A percentile compares a stretch with the other conserved stretches of the same genome.
Evolutionary conservation across 1,140 invertebrate genomes (phyloP).

Genomic region (Drosophila busckii): DNA sequence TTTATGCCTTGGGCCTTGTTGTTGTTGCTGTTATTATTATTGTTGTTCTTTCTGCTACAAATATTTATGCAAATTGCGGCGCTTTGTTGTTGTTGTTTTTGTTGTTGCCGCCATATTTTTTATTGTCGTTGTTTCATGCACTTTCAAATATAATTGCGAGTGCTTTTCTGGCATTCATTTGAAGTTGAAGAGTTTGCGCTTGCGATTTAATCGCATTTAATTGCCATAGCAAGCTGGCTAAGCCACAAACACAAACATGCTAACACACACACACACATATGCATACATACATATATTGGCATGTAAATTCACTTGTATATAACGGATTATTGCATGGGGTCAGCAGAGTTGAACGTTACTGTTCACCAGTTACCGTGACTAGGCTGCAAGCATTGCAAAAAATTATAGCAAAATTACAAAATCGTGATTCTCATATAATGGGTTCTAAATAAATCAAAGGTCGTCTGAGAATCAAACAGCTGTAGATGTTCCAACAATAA

Average conservation of each 20-base stretch:
- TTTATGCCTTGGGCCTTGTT: constrained; percentile 57
- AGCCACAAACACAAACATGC: too few species aligned
- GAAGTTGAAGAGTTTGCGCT: constrained; percentile 59
- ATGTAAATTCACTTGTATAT: too few species aligned
- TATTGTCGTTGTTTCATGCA: constrained; percentile 47
- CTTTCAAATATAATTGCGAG: constrained; percentile 72
- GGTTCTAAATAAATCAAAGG: too few species aligned
- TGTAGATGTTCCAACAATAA: too few species aligned
- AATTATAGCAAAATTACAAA: too few species aligned
- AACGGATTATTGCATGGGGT: constrained; percentile 30
- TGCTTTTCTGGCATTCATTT: constrained; percentile 57
- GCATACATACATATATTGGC: constrained; percentile 7
- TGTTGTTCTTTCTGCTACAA: constrained; percentile 54
- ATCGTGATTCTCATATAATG: too few species aligned
- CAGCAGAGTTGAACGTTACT: background rate
- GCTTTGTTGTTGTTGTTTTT: constrained; percentile 12
- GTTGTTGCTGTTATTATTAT: constrained; percentile 7
- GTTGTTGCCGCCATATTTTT: constrained; percentile 58
- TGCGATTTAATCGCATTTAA: constrained; percentile 73
- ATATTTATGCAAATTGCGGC: constrained; percentile 68
- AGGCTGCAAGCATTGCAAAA: too few species aligned
- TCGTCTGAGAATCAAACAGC: too few species aligned
- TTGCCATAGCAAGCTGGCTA: constrained; percentile 50
- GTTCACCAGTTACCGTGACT: too few species aligned
- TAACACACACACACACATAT: too few species aligned